Evolutionary conservation across 2,113 vertebrate genomes (phyloP).

Genomic region (Todiramphus chloris): DNA sequence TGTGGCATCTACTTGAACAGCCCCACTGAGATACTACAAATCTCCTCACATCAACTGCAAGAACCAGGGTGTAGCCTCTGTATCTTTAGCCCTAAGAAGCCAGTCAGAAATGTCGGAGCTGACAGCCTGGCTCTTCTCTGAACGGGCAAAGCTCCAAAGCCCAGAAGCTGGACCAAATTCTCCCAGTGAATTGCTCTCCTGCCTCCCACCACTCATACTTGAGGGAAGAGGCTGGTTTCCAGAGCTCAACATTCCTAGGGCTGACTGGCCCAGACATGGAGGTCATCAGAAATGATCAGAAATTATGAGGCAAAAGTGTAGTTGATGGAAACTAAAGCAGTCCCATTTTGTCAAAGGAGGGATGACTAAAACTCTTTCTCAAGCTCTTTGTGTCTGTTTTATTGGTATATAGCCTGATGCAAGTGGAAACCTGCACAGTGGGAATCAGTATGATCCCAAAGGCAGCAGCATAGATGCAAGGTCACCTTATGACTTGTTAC

Average conservation of each 20-base stretch:
- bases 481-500: not conserved
- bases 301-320: not conserved
- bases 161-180: not conserved
- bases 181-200: not conserved
- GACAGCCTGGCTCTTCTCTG: not conserved
- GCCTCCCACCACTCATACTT: not conserved
- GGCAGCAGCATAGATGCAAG: not conserved
- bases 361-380: not conserved
- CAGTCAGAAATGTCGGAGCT: not conserved
- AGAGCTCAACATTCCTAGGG: not conserved
- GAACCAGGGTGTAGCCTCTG: not conserved
- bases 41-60: not conserved
- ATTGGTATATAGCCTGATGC: not conserved
- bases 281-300: not conserved
- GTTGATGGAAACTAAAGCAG: not conserved
- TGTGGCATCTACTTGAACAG: not conserved
- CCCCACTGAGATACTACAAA: not conserved
- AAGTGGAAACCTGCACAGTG: not conserved
- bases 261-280: accelerated
- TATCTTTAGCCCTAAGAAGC: not conserved
- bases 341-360: not conserved
- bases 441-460: not conserved
- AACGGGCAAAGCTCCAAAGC: not conserved
- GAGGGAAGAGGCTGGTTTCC: not conserved
- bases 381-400: not conserved